phyloP scores from a whole-genome alignment of 2,888 invertebrate genomes.

The Macrophya alboannulata region DNA sequence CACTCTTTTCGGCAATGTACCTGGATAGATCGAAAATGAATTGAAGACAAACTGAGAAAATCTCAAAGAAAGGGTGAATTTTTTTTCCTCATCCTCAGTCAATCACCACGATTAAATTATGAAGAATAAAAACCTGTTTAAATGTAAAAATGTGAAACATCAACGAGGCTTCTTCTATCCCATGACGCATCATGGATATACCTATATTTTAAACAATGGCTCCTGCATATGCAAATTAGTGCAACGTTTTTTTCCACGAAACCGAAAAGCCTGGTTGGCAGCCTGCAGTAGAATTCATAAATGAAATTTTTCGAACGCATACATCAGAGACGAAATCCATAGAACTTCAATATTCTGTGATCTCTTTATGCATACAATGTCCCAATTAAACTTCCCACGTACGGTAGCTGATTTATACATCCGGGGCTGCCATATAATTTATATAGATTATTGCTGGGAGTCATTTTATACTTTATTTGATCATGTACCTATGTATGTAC shows the following conservation, averaged over 20 bases:
- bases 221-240: neutral
- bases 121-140: neutral
- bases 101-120: neutral
- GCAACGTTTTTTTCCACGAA: neutral
- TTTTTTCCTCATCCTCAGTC: neutral
- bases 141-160: neutral
- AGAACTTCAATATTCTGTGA: neutral
- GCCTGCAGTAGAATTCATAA: neutral
- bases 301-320: neutral
- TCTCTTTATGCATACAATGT: neutral
- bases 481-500: neutral
- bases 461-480: neutral
- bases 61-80: neutral
- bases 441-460: neutral
- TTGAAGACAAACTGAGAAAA: neutral
- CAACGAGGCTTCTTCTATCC: slow-evolving; percentile 12
- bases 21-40: neutral
- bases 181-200: slow-evolving; percentile 11
- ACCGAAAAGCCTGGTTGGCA: neutral
- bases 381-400: neutral
- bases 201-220: slow-evolving; percentile 12
- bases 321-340: neutral
- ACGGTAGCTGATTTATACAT: neutral
- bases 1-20: neutral
- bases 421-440: neutral